Base-by-base conservation (phyloP, 2,797 vertebrate genomes). In the Sardinella longiceps region DNA sequence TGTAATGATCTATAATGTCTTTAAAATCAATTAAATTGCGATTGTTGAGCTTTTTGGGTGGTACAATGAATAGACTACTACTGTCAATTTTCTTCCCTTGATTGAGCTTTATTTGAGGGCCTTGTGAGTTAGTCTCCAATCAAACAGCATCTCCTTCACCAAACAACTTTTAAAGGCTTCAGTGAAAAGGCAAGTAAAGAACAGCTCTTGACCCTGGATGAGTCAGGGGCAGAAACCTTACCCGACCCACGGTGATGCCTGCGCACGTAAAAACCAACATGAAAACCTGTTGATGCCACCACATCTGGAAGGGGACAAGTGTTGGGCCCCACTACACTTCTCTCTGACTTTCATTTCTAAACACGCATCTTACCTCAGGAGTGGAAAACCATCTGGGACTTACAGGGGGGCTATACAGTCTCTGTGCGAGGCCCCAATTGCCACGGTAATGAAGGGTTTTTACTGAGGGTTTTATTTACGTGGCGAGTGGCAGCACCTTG, bases 321-420 rank as follows among this genome's bases (percentile, higher is more conserved):
- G 87, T 80, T 82, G 51, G 56, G 43, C 58, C 53, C 63, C 91
- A 86, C 23, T 70, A 9, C 37, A 46, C 39, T n/a, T 33, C 66
- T 39, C 66, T 33, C 30, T 33, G 66, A 18, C 33, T 37, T 74
- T 18, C 33, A 74, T 74, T 74, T 84, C 88, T 25, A 46, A 90
- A 81, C 25, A 81, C 33, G 5, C 45, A 85, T 81, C 30, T 18
- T 84, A 3, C 51, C 53, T 80, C 87, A 80, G 39, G 90, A 91
- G 89, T 86, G 80, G 87, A 91, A 93, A 92, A 89, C 89, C 93
- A 92, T 89, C 88, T 93, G 91, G 53, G 74, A 81, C 51, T 80
- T 11, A 18, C 77, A 39, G n/a, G n/a, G 80, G 82, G 81, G n/a
- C n/a, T n/a, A 50, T 84, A 77, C 89, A 86, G 83, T 88, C 85